Evolutionary conservation across 2,113 vertebrate genomes (phyloP), one percentile per base, ranked within the genome.

Genomic region (Panurus biarmicus): DNA sequence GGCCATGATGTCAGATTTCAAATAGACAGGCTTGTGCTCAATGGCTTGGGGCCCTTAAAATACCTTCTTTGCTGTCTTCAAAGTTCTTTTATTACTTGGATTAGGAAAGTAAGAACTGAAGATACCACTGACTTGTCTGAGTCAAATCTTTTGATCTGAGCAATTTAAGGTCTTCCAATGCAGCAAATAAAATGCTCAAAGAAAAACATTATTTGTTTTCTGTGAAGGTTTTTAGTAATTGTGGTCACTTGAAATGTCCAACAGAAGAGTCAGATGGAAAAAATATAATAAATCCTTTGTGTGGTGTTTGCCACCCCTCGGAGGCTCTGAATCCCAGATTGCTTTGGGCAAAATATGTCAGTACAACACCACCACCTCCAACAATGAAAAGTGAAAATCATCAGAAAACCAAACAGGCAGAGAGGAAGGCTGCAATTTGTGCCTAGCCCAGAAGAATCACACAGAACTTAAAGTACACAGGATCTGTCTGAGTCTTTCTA

Each of bases 271-370:
- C 40, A 60, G 26, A 71, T 71, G 20, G 40, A 75, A 48, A 50
- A 89, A 54, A 40, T 22, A 4, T n/a, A 51, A 66, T 47, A 86
- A 86, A 61, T 66, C 28, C 11, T 76, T 33, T 42, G 6, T 14
- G 6, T 64, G 16, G 44, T 54, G 21, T 66, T 90, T 51, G 20
- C 42, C 9, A 61, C 1, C 2, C 29, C 26, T 81, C 1, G 0
- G 2, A 81, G 38, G 10, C 29, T 91, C 60, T 0, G 0, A n/a
- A 33, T 40, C 36, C n/a, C 48, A 48, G 14, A 47, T 26, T 89
- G 24, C 21, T 85, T 78, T 83, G 50, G 10, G 16, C 65, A 47
- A 60, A 48, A 35, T 2, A 18, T 23, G 17, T 62, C 31, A 44
- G 45, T 56, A 53, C 50, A 69, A n/a, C 31, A 57, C 48, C 45